phyloP scores from a whole-genome alignment of 2,888 invertebrate species.

The Hololepta plana region DNA sequence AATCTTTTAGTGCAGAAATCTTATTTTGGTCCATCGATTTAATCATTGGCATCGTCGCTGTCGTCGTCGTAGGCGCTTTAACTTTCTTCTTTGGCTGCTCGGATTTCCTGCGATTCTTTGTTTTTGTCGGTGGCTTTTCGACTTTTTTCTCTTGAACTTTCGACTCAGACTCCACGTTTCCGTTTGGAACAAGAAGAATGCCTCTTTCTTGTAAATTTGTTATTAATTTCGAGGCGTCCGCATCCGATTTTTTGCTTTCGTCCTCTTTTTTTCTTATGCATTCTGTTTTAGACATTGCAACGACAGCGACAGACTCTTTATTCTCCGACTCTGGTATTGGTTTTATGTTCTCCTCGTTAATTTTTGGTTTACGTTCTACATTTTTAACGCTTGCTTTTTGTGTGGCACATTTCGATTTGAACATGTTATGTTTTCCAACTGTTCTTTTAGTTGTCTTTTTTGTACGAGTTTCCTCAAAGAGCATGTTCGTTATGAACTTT shows the following conservation, averaged over 20 bases:
- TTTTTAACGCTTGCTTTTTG: neutral
- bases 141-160: neutral
- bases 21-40: conserved; percentile 1
- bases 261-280: too few relatives aligned
- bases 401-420: too few relatives aligned
- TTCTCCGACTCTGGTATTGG: too few relatives aligned
- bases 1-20: neutral
- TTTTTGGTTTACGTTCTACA: conserved; percentile 1
- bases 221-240: neutral
- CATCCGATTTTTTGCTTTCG: neutral
- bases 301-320: too few relatives aligned
- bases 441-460: too few relatives aligned
- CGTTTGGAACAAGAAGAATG: conserved; percentile 21
- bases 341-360: conserved; percentile 3
- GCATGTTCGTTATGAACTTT: too few relatives aligned
- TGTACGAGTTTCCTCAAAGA: too few relatives aligned
- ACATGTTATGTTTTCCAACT: too few relatives aligned
- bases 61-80: conserved; percentile 9
- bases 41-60: conserved; percentile 10
- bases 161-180: conserved; percentile 2
- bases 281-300: too few relatives aligned
- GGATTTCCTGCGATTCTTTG: too few relatives aligned
- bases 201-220: conserved; percentile 18
- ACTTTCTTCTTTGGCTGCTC: neutral
- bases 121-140: neutral